Evolutionary conservation across 2,113 vertebrate species (phyloP).

Genomic region (Hippocampus guttulatus): DNA sequence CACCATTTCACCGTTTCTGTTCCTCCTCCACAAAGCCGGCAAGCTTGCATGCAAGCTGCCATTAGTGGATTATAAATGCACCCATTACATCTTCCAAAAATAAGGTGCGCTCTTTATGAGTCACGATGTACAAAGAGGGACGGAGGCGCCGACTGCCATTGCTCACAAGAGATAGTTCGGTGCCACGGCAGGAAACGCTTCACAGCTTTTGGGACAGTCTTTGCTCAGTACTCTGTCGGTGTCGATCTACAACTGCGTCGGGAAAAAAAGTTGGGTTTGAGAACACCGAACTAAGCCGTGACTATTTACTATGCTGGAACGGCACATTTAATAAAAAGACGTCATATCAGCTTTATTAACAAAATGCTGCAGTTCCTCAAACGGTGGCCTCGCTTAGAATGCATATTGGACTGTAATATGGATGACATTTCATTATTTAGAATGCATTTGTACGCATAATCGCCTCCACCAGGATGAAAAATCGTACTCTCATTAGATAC

Average conservation of each 20-base stretch:
- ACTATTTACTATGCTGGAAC: neutral
- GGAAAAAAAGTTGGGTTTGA: slow-evolving; percentile 1
- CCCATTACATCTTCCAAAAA: slow-evolving; percentile 41
- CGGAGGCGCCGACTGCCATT: slow-evolving; percentile 12
- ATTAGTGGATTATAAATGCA: slow-evolving; percentile 35
- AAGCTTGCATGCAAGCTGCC: slow-evolving; percentile 11
- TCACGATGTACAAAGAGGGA: slow-evolving; percentile 29
- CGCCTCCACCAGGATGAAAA: no score
- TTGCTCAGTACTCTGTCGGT: slow-evolving; percentile 56
- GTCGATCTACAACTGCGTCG: neutral
- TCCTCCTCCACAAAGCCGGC: slow-evolving; percentile 24
- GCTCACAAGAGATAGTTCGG: slow-evolving; percentile 3
- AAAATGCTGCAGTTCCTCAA: neutral
- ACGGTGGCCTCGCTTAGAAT: neutral
- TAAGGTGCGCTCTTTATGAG: slow-evolving; percentile 43
- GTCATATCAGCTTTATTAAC: neutral
- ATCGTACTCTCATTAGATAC: no score
- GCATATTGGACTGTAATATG: no score
- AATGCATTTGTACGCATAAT: no score
- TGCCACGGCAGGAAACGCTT: slow-evolving; percentile 13
- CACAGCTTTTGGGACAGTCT: slow-evolving; percentile 32
- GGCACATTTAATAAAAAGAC: neutral
- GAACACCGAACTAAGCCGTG: neutral
- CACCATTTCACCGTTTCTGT: slow-evolving; percentile 24
- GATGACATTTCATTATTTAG: no score